Evolutionary conservation across 2,888 invertebrate species (phyloP).

Genomic region (Sipha maydis): DNA sequence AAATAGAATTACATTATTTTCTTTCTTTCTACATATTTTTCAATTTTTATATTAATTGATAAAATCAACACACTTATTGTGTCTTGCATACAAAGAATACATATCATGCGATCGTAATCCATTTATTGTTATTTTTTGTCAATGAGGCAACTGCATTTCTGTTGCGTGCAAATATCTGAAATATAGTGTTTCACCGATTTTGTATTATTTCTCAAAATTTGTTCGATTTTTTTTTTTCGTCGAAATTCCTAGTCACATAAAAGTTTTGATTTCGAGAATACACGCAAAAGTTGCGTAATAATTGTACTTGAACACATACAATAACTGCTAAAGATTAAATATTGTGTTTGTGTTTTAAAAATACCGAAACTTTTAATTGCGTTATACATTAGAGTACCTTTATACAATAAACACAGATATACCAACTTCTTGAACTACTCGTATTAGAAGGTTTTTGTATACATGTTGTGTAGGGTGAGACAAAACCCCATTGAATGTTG

Average conservation of each 20-base stretch:
- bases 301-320: neutral
- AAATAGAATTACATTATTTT: no score
- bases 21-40: no score
- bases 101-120: neutral
- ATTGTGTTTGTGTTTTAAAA: constrained; percentile 3
- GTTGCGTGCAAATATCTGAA: constrained; percentile 1
- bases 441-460: no score
- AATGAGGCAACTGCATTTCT: neutral
- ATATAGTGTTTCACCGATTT: neutral
- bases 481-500: neutral
- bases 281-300: neutral
- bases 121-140: neutral
- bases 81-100: no score
- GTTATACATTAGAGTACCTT: neutral
- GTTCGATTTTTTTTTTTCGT: neutral
- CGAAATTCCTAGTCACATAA: neutral
- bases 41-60: no score
- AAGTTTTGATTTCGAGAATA: constrained; percentile 22
- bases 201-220: neutral
- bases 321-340: constrained; percentile 24
- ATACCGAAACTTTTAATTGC: constrained; percentile 23
- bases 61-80: no score
- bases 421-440: neutral
- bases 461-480: neutral
- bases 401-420: neutral